Base-by-base conservation (phyloP, 1,140 invertebrate genomes). In the Wasmannia auropunctata region DNA sequence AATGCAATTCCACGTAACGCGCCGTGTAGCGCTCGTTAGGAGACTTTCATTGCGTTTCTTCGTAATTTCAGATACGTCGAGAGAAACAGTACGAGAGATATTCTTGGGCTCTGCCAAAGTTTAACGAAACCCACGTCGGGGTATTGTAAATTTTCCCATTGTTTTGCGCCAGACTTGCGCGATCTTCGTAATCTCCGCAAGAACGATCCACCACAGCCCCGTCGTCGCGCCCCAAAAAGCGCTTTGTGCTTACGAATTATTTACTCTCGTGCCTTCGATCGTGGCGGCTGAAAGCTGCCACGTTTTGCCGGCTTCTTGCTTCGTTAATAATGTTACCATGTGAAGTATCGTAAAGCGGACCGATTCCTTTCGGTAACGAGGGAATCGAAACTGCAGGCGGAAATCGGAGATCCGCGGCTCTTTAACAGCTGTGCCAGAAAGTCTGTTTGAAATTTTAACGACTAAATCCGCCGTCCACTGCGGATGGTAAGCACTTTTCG, bases 131-230 rank as follows among this genome's bases (percentile, higher is more conserved):
- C 25, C 49, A n/a, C n/a, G 37, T 72, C 49, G 8, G 37, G 40
- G 51, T 74, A 74, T 74, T 83, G 51, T 83, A 83, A 58, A 74
- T 83, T 83, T 74, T 72, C 67, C 25, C n/a, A 83, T 74, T 83
- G 79, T 83, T 83, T 83, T 74, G 79, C 51, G 14, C 25, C 67
- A 43, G n/a, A 51, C 72, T 75, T 28, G n/a, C 19, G 54, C 43
- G 76, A 83, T 83, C 79, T 83, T 74, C 51, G 54, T 83, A 83
- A 83, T 74, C 79, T 83, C n/a, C 31, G 79, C 28, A 83, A 83
- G 67, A 83, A 83, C 51, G 51, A 83, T 19, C 7, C 34, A 22
- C 65, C 63, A 16, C 11, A 46, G 14, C 51, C 67, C n/a, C 22
- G 49, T 83, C 37, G 74, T 72, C 56, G 43, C 31, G 19, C 14